A percentile compares a stretch with the other conserved stretches of the same genome.
These are phyloP conservation scores for Lithophane socia DNA, from an alignment of 2,888 invertebrate genomes.

Conservation along the genomic window DNA sequence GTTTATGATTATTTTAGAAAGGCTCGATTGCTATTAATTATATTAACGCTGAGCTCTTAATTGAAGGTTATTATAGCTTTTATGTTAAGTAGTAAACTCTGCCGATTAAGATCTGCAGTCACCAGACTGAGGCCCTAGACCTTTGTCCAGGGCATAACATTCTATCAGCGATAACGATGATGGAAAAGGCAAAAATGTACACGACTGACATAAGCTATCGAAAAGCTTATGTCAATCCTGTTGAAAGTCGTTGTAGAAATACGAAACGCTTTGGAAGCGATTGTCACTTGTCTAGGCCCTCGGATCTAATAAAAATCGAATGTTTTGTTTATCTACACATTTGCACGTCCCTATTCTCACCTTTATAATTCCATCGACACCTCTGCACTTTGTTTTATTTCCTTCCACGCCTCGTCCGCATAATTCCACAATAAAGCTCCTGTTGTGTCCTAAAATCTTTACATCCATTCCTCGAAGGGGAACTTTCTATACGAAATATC, in stretches of 20 bases:
- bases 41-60: constrained; percentile 17
- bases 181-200: too few relatives aligned
- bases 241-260: too few relatives aligned
- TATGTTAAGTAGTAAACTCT: constrained; percentile 24
- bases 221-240: too few relatives aligned
- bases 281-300: too few relatives aligned
- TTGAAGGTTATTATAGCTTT: constrained; percentile 23
- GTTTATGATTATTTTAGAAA: constrained; percentile 49
- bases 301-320: constrained; percentile 16
- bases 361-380: constrained; percentile 82
- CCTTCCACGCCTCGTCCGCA: constrained; percentile 83
- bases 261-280: too few relatives aligned
- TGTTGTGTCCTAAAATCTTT: constrained; percentile 84
- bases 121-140: neutral
- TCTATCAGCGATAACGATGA: too few relatives aligned
- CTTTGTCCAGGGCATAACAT: too few relatives aligned
- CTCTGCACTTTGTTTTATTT: constrained; percentile 88
- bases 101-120: constrained; percentile 4
- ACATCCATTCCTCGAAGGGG: constrained; percentile 79
- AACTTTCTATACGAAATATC: constrained; percentile 88
- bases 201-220: too few relatives aligned
- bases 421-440: constrained; percentile 86
- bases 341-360: constrained; percentile 68
- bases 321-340: constrained; percentile 7
- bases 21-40: constrained; percentile 37